These are phyloP conservation scores for Geotrypetes seraphini DNA, from an alignment of 2,797 vertebrate genomes.

Conservation along the genomic window DNA sequence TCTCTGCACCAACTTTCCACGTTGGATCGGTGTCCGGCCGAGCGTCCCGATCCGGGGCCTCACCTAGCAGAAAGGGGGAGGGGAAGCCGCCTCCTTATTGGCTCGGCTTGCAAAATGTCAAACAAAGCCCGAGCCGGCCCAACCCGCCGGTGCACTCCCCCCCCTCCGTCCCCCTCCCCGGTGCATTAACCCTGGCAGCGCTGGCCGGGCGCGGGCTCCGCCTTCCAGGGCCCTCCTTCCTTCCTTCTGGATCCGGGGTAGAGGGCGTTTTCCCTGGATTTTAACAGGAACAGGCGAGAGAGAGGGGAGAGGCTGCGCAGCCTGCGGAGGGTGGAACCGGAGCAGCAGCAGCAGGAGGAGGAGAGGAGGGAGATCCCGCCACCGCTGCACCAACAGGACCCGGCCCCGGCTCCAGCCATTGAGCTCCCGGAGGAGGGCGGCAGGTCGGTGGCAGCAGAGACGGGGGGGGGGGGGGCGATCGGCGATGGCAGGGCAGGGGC, in stretches of 20 bases:
- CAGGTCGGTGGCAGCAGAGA: not conserved
- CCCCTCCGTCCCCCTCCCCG: constrained; percentile 14
- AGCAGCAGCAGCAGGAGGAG: constrained; percentile 8
- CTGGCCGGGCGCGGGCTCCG: constrained; percentile 18
- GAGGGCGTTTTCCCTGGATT: constrained; percentile 50
- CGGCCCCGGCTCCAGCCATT: not conserved
- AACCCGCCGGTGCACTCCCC: too few relatives aligned
- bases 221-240: constrained; percentile 39
- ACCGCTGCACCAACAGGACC: too few relatives aligned
- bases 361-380: not conserved
- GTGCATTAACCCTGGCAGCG: not conserved
- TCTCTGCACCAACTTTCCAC: too few relatives aligned
- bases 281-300: constrained; percentile 2
- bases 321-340: constrained; percentile 13
- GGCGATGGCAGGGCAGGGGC: too few relatives aligned
- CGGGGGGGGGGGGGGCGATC: not conserved
- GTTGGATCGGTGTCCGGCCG: too few relatives aligned
- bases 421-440: not conserved
- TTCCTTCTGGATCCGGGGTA: constrained; percentile 49
- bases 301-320: too few relatives aligned
- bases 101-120: constrained; percentile 3
- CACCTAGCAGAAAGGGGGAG: too few relatives aligned
- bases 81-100: not conserved
- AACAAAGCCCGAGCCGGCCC: too few relatives aligned
- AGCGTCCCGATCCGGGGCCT: too few relatives aligned